Percentiles rank a stretch among this genome's conserved stretches.
Conservation (phyloP, 1,140 invertebrate genomes). For the Hyles vespertilio region DNA sequence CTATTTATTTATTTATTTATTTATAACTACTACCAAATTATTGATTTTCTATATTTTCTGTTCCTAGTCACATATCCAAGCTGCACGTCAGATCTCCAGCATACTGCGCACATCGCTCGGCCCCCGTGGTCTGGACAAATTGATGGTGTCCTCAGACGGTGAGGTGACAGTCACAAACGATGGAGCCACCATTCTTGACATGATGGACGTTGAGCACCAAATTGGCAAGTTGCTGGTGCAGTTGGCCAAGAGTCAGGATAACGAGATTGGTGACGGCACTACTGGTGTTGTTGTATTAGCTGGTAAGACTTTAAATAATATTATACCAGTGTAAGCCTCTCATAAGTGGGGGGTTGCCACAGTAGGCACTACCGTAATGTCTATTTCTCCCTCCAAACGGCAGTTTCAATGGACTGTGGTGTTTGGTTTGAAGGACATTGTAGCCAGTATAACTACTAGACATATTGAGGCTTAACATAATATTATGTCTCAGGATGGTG, state of each 20-base stretch:
- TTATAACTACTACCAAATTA: neutral
- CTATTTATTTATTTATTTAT: too few relatives aligned
- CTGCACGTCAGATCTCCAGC: constrained; percentile 92
- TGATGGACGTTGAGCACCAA: constrained; percentile 99
- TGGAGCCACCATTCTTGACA: constrained; percentile 98
- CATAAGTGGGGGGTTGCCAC: too few relatives aligned
- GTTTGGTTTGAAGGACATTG: too few relatives aligned
- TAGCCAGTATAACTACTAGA: too few relatives aligned
- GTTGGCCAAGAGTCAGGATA: constrained; percentile 98
- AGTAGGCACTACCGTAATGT: too few relatives aligned
- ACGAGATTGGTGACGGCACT: constrained; percentile 99
- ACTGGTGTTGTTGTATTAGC: constrained; percentile 96
- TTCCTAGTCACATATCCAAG: constrained; percentile 95
- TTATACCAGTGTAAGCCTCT: neutral
- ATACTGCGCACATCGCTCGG: constrained; percentile 96
- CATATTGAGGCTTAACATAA: too few relatives aligned
- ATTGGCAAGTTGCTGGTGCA: constrained; percentile 99
- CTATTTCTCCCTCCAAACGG: too few relatives aligned
- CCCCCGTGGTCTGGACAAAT: constrained; percentile 97
- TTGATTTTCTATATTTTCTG: neutral
- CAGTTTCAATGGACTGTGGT: too few relatives aligned
- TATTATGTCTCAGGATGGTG: too few relatives aligned
- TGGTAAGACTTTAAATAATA: constrained; percentile 43
- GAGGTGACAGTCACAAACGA: constrained; percentile 99
- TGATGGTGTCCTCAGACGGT: constrained; percentile 98